These are phyloP conservation scores for Thalpophila matura DNA, from an alignment of 2,888 invertebrate species.

Conservation along the genomic window DNA sequence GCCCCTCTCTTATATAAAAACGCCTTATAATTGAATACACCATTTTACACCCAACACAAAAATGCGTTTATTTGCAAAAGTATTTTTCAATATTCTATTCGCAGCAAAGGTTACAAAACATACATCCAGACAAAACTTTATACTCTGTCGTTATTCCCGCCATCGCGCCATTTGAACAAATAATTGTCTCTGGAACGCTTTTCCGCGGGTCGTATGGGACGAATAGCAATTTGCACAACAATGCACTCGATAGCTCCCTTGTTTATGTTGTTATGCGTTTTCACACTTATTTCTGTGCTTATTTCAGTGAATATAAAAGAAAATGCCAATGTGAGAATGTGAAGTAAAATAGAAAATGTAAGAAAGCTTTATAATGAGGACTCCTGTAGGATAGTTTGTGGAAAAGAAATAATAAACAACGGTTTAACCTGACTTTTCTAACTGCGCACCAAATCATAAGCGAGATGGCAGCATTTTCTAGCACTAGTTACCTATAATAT, in stretches of 20 bases:
- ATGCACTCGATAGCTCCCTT: slow-evolving; percentile 42
- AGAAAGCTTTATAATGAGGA: not conserved
- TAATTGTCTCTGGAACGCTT: slow-evolving; percentile 44
- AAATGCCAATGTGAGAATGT: slow-evolving; percentile 3
- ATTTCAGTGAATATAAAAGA: slow-evolving; percentile 1
- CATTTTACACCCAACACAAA: no score
- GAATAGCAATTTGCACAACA: slow-evolving; percentile 58
- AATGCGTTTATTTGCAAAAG: no score
- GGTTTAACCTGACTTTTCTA: no score
- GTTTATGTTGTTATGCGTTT: slow-evolving; percentile 26
- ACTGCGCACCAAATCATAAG: no score
- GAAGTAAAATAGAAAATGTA: not conserved
- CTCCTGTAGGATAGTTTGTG: no score
- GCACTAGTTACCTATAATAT: no score
- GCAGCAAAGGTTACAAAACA: slow-evolving; percentile 12
- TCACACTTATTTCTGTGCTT: slow-evolving; percentile 7
- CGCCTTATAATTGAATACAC: no score
- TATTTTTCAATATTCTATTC: slow-evolving; percentile 3
- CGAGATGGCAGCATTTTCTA: no score
- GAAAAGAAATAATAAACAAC: no score
- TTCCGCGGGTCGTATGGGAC: slow-evolving; percentile 1
- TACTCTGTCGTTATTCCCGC: slow-evolving; percentile 19
- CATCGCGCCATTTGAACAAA: slow-evolving; percentile 40
- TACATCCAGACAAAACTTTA: not conserved
- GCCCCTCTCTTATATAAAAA: no score